Percentiles rank a stretch among this genome's conserved stretches.
These are phyloP conservation scores for Barypeithes pellucidus DNA, from an alignment of 2,888 invertebrate genomes.

Conservation along the genomic window DNA sequence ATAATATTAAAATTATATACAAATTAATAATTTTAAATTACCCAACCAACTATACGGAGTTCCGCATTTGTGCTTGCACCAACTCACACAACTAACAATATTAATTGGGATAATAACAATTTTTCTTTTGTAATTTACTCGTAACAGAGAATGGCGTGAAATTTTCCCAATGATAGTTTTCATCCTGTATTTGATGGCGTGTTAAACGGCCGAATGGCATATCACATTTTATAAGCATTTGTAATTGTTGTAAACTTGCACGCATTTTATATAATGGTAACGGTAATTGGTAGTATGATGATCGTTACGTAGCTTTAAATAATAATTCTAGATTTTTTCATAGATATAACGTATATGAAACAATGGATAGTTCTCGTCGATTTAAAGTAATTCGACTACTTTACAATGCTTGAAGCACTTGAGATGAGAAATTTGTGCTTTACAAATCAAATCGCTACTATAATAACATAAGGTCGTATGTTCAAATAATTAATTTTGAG, in stretches of 20 bases:
- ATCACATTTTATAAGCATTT: conserved; percentile 34
- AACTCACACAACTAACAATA: conserved; percentile 46
- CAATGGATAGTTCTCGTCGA: neutral
- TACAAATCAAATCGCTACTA: too few species aligned
- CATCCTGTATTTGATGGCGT: conserved; percentile 37
- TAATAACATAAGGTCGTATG: too few species aligned
- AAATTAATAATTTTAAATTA: conserved; percentile 45
- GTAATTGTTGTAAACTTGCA: conserved; percentile 38
- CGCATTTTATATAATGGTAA: conserved; percentile 16
- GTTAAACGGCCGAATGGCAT: conserved; percentile 39
- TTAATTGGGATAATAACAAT: conserved; percentile 45
- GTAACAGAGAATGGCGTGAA: conserved; percentile 42
- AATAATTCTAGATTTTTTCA: neutral
- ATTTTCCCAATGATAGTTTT: conserved; percentile 46
- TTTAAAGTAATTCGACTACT: too few species aligned
- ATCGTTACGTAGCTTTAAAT: conserved; percentile 7
- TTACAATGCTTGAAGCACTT: too few species aligned
- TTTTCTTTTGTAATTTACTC: conserved; percentile 33
- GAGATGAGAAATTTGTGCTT: too few species aligned
- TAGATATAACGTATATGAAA: neutral
- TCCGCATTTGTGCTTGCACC: conserved; percentile 45
- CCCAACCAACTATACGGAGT: conserved; percentile 41
- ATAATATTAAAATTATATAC: conserved; percentile 39
- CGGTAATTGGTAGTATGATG: conserved; percentile 28
- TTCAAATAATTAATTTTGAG: too few species aligned